Percentiles rank a stretch among this genome's conserved stretches.
phyloP scores from a whole-genome alignment of 1,140 invertebrate species.

The Camponotus floridanus region DNA sequence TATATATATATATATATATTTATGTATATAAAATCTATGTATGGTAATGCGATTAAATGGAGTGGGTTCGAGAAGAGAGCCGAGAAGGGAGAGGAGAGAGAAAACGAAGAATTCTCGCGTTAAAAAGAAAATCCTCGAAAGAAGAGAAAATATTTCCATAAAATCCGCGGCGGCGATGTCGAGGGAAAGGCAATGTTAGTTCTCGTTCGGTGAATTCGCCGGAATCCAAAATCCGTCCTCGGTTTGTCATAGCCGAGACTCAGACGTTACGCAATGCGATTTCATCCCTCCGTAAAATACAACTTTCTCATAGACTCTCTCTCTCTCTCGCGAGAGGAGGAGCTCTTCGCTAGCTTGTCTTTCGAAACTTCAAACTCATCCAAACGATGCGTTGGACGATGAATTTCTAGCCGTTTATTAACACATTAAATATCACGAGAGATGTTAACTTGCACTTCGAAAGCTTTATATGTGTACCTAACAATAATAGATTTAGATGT shows the following conservation, averaged over 20 bases:
- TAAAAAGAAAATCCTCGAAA: conserved; percentile 70
- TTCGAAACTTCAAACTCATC: conserved; percentile 27
- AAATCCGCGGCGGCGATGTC: conserved; percentile 65
- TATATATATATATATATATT: conserved; percentile 66
- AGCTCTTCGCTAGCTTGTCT: conserved; percentile 35
- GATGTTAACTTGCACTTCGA: conserved; percentile 19
- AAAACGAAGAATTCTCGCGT: conserved; percentile 23
- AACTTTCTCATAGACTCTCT: conserved; percentile 37
- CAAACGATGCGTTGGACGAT: conserved; percentile 5
- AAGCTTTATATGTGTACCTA: not conserved
- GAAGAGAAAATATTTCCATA: conserved; percentile 74
- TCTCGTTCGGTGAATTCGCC: conserved; percentile 58
- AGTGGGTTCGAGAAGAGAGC: not conserved
- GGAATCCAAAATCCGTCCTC: conserved; percentile 70
- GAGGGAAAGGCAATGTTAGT: conserved; percentile 64
- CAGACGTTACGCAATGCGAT: conserved; percentile 48
- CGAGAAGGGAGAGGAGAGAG: no score
- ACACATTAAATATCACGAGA: conserved; percentile 7
- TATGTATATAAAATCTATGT: conserved; percentile 32
- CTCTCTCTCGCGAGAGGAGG: not conserved
- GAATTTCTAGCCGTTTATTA: conserved; percentile 25
- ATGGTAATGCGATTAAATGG: conserved; percentile 74
- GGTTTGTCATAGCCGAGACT: conserved; percentile 59
- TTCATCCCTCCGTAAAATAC: conserved; percentile 53
- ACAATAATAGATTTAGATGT: not conserved